Evolutionary conservation across 2,888 invertebrate species (phyloP), one percentile per base, ranked within the genome.

Genomic region (Amphipyra tragopoginis): DNA sequence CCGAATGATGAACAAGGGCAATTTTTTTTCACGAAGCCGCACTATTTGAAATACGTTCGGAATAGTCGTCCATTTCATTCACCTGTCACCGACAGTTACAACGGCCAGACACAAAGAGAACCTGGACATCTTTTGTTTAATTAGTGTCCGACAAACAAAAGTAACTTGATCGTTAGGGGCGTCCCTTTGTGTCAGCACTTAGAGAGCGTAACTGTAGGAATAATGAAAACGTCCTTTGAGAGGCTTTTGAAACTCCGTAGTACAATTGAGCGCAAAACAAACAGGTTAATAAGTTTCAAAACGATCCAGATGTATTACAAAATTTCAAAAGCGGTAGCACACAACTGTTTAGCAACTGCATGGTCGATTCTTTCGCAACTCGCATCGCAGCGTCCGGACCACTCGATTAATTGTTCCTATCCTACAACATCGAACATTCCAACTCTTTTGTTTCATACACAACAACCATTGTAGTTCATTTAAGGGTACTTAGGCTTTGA

Each of bases 221-320:
- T 90, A 93, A 93, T 90, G 86, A 87, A 80, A 87, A 84, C 82
- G 89, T 92, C 89, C 92, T 91, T 89, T 89, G 85, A 88, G 84
- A 80, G 84, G 82, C 86, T 88, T 90, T 91, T 86, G 86, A 86
- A 88, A 89, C 85, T 85, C 85, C 85, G 85, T 77, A 84, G 82
- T 81, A 87, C 88, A 88, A 87, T 89, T 87, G 85, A 88, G 85
- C 85, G 84, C 86, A 88, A 90, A 90, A 92, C 86, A 93, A 93
- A 92, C 91, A 90, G 92, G 92, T 93, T 93, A 93, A 94, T 93
- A 92, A 87, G 90, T 94, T 94, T 93, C 93, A 93, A 94, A 94
- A 93, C 93, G 92, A 92, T 94, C 93, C 93, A 94, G 93, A 94
- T 93, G 93, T 92, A 91, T 93, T 93, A 93, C 93, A 90, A 85